Percentiles rank a stretch among this genome's conserved stretches.
These are phyloP conservation scores for Troglohyphantes excavatus DNA, from an alignment of 2,888 invertebrate species.

Conservation along the genomic window DNA sequence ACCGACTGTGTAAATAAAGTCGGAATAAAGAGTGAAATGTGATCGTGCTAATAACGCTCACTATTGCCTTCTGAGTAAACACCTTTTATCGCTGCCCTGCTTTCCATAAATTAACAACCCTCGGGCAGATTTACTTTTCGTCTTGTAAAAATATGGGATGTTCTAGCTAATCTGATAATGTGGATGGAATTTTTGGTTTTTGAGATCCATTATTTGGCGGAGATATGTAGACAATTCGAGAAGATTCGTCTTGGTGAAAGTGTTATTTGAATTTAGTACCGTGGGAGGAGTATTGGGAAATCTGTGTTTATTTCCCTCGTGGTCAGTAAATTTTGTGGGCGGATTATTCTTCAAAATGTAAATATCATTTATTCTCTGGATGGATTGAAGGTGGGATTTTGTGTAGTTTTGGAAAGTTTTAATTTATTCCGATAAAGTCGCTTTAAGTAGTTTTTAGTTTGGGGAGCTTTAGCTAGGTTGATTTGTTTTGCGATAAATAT, in stretches of 20 bases:
- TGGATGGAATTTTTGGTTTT: neutral
- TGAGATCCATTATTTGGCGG: neutral
- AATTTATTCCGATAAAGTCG: neutral
- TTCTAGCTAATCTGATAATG: conserved; percentile 10
- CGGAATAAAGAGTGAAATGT: conserved; percentile 20
- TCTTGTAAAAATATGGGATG: neutral
- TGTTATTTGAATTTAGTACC: neutral
- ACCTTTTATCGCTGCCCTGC: conserved; percentile 18
- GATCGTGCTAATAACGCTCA: conserved; percentile 37
- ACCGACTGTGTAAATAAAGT: conserved; percentile 41
- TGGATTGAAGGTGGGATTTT: neutral
- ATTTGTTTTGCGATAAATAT: too few relatives aligned
- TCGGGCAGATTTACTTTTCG: conserved; percentile 12
- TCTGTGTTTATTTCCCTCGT: neutral
- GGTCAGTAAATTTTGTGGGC: neutral
- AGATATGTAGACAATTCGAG: neutral
- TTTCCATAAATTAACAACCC: conserved; percentile 19
- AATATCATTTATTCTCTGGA: neutral
- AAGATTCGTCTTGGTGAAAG: neutral
- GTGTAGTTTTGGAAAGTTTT: neutral
- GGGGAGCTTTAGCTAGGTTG: too few relatives aligned
- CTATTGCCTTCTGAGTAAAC: conserved; percentile 3
- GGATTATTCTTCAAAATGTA: neutral
- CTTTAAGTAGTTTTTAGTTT: neutral
- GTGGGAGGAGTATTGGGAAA: neutral